phyloP scores from a whole-genome alignment of 1,140 invertebrate genomes.

The Drosophila tani region DNA sequence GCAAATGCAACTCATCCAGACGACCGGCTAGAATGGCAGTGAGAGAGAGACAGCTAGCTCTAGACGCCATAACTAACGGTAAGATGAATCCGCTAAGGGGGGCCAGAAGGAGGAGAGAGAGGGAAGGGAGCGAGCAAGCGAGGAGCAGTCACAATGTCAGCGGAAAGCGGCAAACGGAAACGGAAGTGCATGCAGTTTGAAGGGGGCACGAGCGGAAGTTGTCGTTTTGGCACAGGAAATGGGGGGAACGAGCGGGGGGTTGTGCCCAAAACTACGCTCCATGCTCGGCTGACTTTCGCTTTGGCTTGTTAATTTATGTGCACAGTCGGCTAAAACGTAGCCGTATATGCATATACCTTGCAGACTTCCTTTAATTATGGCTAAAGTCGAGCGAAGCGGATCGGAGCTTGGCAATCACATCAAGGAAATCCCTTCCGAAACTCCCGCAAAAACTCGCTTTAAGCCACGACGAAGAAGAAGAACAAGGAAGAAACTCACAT shows the following conservation, averaged over 20 bases:
- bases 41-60: constrained; percentile 7
- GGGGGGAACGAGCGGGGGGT: not conserved
- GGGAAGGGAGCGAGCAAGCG: not conserved
- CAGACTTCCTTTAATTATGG: constrained; percentile 42
- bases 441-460: constrained; percentile 16
- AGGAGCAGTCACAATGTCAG: constrained; percentile 59
- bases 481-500: constrained; percentile 30
- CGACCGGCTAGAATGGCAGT: not conserved
- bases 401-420: constrained; percentile 27
- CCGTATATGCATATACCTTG: not conserved
- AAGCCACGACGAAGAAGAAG: constrained; percentile 4
- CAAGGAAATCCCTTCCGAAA: constrained; percentile 35
- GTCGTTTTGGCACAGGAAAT: constrained; percentile 77
- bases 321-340: constrained; percentile 42
- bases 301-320: constrained; percentile 76
- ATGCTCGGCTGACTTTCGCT: constrained; percentile 72
- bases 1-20: constrained; percentile 55
- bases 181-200: constrained; percentile 61
- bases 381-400: constrained; percentile 6
- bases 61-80: constrained; percentile 64
- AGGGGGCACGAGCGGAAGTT: constrained; percentile 67
- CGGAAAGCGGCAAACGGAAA: constrained; percentile 42
- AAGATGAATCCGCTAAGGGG: constrained; percentile 62
- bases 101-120: not conserved
- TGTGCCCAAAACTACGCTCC: constrained; percentile 30